phyloP scores from a whole-genome alignment of 2,797 vertebrate genomes.

The Acanthurus tractus region DNA sequence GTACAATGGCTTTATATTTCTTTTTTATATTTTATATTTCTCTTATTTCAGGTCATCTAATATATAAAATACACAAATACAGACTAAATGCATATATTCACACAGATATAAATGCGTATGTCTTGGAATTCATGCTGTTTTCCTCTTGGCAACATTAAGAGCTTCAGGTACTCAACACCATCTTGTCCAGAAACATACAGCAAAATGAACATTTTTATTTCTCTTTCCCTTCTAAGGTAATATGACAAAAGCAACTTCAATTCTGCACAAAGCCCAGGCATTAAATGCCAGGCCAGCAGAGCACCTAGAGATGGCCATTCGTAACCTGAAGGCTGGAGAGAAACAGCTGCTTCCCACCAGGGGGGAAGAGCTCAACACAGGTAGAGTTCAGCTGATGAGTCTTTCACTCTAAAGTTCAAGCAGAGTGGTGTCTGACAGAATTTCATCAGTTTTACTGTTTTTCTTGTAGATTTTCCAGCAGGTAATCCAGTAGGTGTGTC shows the following conservation, averaged over 20 bases:
- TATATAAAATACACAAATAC: not conserved
- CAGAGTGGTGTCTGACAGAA: not conserved
- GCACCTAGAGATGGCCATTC: conserved; percentile 89
- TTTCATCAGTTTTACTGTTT: not conserved
- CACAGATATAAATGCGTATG: not conserved
- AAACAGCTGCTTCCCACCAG: conserved; percentile 85
- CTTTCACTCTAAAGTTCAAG: not conserved
- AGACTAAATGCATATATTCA: not conserved
- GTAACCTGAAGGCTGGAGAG: conserved; percentile 89
- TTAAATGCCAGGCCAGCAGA: conserved; percentile 88
- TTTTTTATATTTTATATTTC: too few relatives aligned
- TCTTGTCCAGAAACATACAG: not conserved
- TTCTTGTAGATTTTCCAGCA: conserved; percentile 40
- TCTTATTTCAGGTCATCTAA: not conserved
- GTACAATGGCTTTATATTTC: conserved; percentile 68
- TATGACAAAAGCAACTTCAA: conserved; percentile 89
- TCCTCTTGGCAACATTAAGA: not conserved
- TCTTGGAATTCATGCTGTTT: not conserved
- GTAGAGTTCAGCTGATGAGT: conserved; percentile 68
- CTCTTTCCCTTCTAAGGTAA: conserved; percentile 84
- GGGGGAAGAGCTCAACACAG: conserved; percentile 85
- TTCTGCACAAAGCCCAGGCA: conserved; percentile 91
- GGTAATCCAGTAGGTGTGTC: conserved; percentile 11
- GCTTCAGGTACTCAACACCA: too few relatives aligned
- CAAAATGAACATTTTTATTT: not conserved